These are phyloP conservation scores for Apolygus lucorum DNA, from an alignment of 1,140 invertebrate species.

Conservation along the genomic window DNA sequence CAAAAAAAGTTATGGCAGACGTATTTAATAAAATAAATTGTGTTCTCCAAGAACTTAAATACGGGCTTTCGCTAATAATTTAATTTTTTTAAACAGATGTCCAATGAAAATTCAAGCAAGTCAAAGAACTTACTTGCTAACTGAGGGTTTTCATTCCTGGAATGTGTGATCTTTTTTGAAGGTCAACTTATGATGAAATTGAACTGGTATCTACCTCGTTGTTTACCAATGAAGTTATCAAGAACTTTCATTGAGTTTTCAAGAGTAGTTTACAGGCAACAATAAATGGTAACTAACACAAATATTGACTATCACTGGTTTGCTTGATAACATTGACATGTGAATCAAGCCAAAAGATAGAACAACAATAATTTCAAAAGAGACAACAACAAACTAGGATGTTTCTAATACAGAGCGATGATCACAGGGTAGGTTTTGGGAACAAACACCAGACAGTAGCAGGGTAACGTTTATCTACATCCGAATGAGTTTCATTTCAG, in stretches of 20 bases:
- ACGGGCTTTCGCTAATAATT: no score
- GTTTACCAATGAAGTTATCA: background rate
- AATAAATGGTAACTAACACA: background rate
- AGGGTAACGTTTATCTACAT: background rate
- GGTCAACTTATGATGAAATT: background rate
- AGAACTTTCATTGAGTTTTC: background rate
- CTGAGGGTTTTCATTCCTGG: background rate
- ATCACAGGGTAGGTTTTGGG: background rate
- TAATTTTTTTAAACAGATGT: background rate
- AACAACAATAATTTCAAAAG: no score
- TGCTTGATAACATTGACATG: background rate
- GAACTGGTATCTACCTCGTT: background rate
- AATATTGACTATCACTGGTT: background rate
- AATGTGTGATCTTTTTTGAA: conserved; percentile 1
- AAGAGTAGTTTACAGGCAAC: background rate
- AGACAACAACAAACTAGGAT: no score
- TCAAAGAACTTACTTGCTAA: background rate
- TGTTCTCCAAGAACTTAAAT: no score
- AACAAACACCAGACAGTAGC: background rate
- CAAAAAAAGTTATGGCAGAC: background rate
- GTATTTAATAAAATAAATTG: background rate
- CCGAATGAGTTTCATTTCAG: background rate
- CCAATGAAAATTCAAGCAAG: background rate
- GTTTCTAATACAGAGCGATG: background rate
- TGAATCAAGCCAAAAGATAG: no score